Conservation (phyloP, 2,888 invertebrate species). For the Norana najaformis region DNA sequence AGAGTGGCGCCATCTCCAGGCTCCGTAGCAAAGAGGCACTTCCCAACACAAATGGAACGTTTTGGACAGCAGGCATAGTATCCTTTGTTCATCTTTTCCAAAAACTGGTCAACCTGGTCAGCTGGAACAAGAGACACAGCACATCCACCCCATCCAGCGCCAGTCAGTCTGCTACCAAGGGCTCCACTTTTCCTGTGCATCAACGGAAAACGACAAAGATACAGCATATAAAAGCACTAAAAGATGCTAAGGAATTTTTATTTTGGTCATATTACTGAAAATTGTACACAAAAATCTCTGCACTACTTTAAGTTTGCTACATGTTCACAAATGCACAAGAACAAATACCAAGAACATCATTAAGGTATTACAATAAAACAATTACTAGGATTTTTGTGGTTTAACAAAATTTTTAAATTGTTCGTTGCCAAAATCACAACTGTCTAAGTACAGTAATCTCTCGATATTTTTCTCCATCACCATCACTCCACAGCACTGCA, state of each 20-base stretch:
- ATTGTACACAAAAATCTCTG: neutral
- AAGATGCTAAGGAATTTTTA: neutral
- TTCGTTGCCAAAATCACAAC: neutral
- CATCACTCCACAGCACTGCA: no score
- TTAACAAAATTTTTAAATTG: no score
- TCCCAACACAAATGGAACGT: neutral
- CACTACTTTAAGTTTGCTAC: neutral
- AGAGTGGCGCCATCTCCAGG: slow-evolving; percentile 41
- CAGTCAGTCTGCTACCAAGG: slow-evolving; percentile 88
- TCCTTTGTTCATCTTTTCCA: slow-evolving; percentile 36
- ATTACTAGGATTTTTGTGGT: no score
- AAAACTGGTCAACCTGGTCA: slow-evolving; percentile 65
- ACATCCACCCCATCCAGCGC: slow-evolving; percentile 98
- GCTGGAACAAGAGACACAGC: slow-evolving; percentile 80
- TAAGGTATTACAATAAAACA: no score
- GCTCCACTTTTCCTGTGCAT: slow-evolving; percentile 66
- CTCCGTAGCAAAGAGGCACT: slow-evolving; percentile 39
- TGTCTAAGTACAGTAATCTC: neutral
- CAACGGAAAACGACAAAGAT: neutral
- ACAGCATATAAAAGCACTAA: neutral
- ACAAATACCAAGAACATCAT: no score
- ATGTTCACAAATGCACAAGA: neutral
- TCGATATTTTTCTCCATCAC: neutral
- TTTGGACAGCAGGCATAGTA: slow-evolving; percentile 34
- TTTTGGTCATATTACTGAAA: neutral